Base-by-base conservation (phyloP, 2,888 invertebrate species). In the Adineta ricciae region DNA sequence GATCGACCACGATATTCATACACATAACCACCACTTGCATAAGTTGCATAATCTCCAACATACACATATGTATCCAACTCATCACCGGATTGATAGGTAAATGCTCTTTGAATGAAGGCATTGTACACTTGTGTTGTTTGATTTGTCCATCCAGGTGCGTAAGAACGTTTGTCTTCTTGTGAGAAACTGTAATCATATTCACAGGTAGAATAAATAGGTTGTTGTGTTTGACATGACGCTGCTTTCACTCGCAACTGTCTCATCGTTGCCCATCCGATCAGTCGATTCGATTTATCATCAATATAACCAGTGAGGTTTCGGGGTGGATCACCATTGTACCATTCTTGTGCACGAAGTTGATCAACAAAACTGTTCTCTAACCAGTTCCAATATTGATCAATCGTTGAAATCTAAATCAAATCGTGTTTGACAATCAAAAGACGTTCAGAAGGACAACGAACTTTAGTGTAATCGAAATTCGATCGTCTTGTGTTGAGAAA, bases 261-360 rank as follows among this genome's bases (percentile, higher is more conserved):
- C 86, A 92, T 89, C 21, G 90, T 90, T 50, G 91, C 92, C 86
- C 91, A 92, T 24, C 92, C 92, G 90, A 92, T 91, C 72, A 92
- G 89, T 84, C 92, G 88, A 41, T 91, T 91, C 7, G 90, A 90
- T 84, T 91, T 90, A 88, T 92, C 92, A 86, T 90, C 89, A 83
- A 92, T 88, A 87, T 90, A 92, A 7, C 91, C 92, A 87, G 91
- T 88, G 86, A 91, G 89, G 56, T 90, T 90, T 86, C 91, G 89
- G 0, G 92, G 91, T 38, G 91, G 91, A 83, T 89, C 89, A 32
- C 90, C 90, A 88, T 92, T 92, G 88, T 92, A 92, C 90, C 91
- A 92, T 41, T 88, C 88, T 8, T 87, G 88, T 1, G 90, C 90
- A 72, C 91, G 88, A 4, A 92, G 87, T 50, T 90, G 89, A 16